Evolutionary conservation across 2,113 vertebrate species (phyloP).

Genomic region (Saimiri boliviensis): DNA sequence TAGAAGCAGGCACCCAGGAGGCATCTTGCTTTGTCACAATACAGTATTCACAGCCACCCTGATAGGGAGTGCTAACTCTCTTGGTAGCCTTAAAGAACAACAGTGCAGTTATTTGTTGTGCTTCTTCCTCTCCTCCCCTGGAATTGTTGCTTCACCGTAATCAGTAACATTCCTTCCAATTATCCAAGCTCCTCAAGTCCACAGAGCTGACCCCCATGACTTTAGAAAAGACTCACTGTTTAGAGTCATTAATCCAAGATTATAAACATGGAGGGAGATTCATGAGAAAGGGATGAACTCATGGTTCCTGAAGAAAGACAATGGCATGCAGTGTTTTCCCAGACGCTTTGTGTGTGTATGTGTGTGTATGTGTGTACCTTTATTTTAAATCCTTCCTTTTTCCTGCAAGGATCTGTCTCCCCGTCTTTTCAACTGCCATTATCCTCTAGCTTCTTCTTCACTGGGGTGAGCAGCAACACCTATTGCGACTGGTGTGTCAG

Average conservation of each 20-base stretch:
- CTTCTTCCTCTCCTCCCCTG: background rate
- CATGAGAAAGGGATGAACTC: conserved; percentile 78
- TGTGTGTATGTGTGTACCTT: background rate
- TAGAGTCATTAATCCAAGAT: conserved; percentile 74
- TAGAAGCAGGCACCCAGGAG: conserved; percentile 39
- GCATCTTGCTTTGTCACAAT: conserved; percentile 69
- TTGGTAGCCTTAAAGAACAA: conserved; percentile 35
- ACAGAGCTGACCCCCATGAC: conserved; percentile 60
- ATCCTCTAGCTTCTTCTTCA: background rate
- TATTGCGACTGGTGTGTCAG: background rate
- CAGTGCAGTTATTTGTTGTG: conserved; percentile 20
- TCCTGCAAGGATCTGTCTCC: background rate
- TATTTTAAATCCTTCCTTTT: background rate
- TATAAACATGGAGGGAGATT: conserved; percentile 68
- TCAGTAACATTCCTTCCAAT: conserved; percentile 71
- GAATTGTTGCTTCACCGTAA: conserved; percentile 51
- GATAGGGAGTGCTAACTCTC: conserved; percentile 38
- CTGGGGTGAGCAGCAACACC: background rate
- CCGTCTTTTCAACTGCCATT: background rate
- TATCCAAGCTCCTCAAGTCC: conserved; percentile 59
- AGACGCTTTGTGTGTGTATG: background rate
- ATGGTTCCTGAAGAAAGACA: conserved; percentile 31
- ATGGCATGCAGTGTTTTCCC: conserved; percentile 20
- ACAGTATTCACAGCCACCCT: background rate
- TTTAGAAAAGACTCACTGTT: conserved; percentile 58